Base-by-base conservation (phyloP, 2,797 vertebrate genomes). In the Paramormyrops hopkinsi region DNA sequence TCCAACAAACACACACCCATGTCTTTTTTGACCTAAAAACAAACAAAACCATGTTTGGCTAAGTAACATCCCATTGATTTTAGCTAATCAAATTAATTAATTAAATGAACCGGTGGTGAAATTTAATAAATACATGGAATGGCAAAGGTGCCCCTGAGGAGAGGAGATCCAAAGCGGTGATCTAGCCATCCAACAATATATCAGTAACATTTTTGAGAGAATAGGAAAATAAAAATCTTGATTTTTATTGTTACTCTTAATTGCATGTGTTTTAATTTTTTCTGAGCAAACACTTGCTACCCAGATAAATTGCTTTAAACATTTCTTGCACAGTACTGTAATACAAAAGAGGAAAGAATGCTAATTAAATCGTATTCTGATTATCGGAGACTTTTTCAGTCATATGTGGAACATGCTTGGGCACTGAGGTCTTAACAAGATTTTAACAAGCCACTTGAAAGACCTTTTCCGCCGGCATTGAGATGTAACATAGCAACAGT, bases 371-470 rank as follows among this genome's bases (percentile, higher is more conserved):
- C 17, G 6, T 82, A 44, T n/a, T 22, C 76, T 46, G 17, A 82
- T 82, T 82, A 46, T 82, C 41, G 0, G 76, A 82, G 41, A 82
- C 76, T 46, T 41, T 82, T 46, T n/a, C 76, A 82, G 65, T 79
- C 37, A n/a, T 44, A 79, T 33, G 12, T n/a, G 37, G 73, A 46
- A 79, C 14, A 79, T 19, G 41, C 37, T 46, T 79, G 17, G 41
- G 76, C 76, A 82, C 76, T n/a, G 17, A 82, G 41, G 37, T 82
- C 76, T 44, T 82, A 82, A 82, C 41, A 44, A 82, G 76, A 82
- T 82, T 82, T n/a, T 46, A 82, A 82, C 76, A 82, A 82, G 76
- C 76, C 76, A 44, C 17, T 82, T 44, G 37, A 82, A 82, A 46
- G 76, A 82, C 41, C 76, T 82, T n/a, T 82, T 82, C 37, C 7